Evolutionary conservation across 2,113 vertebrate species (phyloP), one percentile per base, ranked within the genome.

Genomic region (Chloroceryle aenea): DNA sequence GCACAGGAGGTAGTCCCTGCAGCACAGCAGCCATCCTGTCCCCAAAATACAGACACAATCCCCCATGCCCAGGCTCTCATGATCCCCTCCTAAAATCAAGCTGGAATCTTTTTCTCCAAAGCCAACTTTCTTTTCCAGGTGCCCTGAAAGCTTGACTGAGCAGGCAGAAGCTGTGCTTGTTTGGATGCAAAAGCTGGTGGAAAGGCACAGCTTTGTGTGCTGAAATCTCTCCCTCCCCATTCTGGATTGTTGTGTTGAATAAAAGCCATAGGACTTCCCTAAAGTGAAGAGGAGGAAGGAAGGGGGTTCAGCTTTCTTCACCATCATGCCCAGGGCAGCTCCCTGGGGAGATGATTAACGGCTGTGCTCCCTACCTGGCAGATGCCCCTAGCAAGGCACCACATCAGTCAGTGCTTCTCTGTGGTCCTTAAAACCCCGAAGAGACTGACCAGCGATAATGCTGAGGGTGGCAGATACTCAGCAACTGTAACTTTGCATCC

Each of bases 271-370:
- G 32, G 36, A 66, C 27, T 48, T 45, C 15, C 42, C 29, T 38
- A 32, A 69, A 83, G 8, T 6, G 63, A 87, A 63, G 71, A 85
- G 50, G 34, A 59, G 45, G 34, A 88, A 78, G 25, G 90, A 85
- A 76, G 4, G 14, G 36, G 30, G 4, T 69, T 69, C 58, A 83
- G 30, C 50, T 79, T 85, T 40, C 7, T 36, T 72, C 61, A 63
- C 45, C 69, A 42, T 53, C 66, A 25, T 0, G 0, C 36, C 56
- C 62, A 40, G 40, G 63, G 42, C 56, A 75, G 56, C 43, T 61
- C 40, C 30, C 43, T 7, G 13, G 36, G 30, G 38, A 81, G 21
- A 47, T 0, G 1, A 26, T 6, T 5, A 16, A 53, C 0, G 1
- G 9, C 53, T n/a, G 34, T 32, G 19, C 26, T 80, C 36, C 10